A percentile compares a stretch with the other conserved stretches of the same genome.
phyloP scores from a whole-genome alignment of 2,888 invertebrate genomes.

The Diplazon laetatorius region DNA sequence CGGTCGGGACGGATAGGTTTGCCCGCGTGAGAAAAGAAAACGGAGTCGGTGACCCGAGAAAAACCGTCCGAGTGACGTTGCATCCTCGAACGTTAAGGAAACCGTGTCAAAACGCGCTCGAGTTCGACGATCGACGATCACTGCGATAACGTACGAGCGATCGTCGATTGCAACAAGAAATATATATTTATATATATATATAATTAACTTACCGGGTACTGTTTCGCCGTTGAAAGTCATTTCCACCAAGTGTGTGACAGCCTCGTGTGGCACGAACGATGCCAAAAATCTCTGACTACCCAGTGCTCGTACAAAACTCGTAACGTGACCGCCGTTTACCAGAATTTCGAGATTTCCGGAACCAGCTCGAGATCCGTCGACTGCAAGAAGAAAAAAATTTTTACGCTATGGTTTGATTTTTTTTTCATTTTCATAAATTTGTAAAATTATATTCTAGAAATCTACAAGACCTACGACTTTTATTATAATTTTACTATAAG shows the following conservation, averaged over 20 bases:
- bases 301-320: slow-evolving; percentile 95
- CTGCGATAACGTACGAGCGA: too few species aligned
- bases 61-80: slow-evolving; percentile 42
- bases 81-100: not conserved
- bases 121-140: not conserved
- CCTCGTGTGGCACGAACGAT: slow-evolving; percentile 95
- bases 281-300: slow-evolving; percentile 95
- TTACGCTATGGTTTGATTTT: too few species aligned
- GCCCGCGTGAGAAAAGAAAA: slow-evolving; percentile 62
- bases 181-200: too few species aligned
- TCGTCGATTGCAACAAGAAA: too few species aligned
- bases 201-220: slow-evolving; percentile 90
- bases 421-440: too few species aligned
- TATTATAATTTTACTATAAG: too few species aligned
- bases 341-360: slow-evolving; percentile 98
- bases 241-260: slow-evolving; percentile 93
- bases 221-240: slow-evolving; percentile 97
- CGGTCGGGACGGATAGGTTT: slow-evolving; percentile 20
- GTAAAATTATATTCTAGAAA: too few species aligned
- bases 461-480: too few species aligned
- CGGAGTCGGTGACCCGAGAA: slow-evolving; percentile 65
- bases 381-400: slow-evolving; percentile 83
- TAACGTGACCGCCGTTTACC: slow-evolving; percentile 97
- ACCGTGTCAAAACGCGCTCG: slow-evolving; percentile 9
- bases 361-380: slow-evolving; percentile 97